Conservation (phyloP, 2,888 invertebrate species). For the Agrilus mali region DNA sequence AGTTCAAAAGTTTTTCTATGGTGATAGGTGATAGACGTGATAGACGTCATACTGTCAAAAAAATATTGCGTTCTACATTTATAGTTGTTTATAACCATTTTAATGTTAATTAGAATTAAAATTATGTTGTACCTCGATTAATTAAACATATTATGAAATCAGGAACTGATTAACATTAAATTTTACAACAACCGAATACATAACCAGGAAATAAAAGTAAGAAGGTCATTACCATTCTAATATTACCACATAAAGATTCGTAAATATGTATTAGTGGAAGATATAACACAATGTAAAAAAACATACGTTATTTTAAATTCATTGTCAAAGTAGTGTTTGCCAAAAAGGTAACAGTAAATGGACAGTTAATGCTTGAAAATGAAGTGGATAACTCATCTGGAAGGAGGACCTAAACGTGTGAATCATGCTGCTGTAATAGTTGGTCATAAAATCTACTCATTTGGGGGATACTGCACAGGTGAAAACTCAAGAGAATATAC, state of each 20-base stretch:
- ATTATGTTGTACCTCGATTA: too few relatives aligned
- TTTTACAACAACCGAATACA: too few relatives aligned
- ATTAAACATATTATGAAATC: too few relatives aligned
- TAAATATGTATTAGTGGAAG: background rate
- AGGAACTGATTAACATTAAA: too few relatives aligned
- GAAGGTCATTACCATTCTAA: too few relatives aligned
- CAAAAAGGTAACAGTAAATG: background rate
- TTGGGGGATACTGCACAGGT: constrained; percentile 85
- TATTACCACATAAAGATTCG: background rate
- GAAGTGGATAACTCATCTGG: constrained; percentile 76
- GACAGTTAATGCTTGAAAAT: constrained; percentile 31
- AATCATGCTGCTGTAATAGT: constrained; percentile 85
- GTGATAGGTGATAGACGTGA: too few relatives aligned
- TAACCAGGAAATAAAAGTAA: too few relatives aligned
- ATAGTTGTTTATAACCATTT: too few relatives aligned
- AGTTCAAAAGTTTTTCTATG: too few relatives aligned
- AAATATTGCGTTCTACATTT: too few relatives aligned
- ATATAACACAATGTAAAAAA: background rate
- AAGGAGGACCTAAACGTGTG: constrained; percentile 83
- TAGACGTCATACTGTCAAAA: too few relatives aligned
- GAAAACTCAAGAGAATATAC: constrained; percentile 62
- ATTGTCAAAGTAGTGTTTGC: background rate
- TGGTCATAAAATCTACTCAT: constrained; percentile 70
- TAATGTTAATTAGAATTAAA: too few relatives aligned
- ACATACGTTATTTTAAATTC: background rate